phyloP scores from a whole-genome alignment of 2,888 invertebrate genomes.

The Molanna angustata region DNA sequence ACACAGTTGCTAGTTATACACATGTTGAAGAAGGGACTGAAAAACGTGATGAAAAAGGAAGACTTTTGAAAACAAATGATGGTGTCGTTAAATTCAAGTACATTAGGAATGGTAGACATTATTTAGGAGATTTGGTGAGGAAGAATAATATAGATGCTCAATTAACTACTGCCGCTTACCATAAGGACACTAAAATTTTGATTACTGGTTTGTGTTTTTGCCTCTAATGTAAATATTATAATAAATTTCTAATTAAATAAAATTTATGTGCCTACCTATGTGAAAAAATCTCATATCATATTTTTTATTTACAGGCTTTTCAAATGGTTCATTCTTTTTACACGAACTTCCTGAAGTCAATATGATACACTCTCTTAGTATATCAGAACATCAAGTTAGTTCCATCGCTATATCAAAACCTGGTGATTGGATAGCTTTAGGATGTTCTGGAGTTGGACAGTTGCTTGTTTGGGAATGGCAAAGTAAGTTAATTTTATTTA shows the following conservation, averaged over 20 bases:
- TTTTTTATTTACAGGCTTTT: constrained; percentile 64
- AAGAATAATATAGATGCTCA: constrained; percentile 60
- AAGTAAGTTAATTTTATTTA: constrained; percentile 65
- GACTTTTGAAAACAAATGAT: constrained; percentile 16
- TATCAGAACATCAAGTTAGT: constrained; percentile 81
- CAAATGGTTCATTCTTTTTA: constrained; percentile 86
- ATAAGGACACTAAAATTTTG: constrained; percentile 73
- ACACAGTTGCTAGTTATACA: constrained; percentile 26
- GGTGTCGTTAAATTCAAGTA: constrained; percentile 51
- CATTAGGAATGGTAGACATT: constrained; percentile 70
- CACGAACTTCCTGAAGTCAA: constrained; percentile 94
- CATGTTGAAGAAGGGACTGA: constrained; percentile 27
- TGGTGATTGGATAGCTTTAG: constrained; percentile 97
- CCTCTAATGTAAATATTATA: not conserved
- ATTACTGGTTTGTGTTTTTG: constrained; percentile 58
- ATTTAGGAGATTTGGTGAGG: constrained; percentile 67
- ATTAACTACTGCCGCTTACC: constrained; percentile 81
- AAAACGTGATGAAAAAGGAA: constrained; percentile 27
- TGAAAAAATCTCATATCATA: not conserved
- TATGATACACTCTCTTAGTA: constrained; percentile 84
- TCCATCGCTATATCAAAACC: constrained; percentile 78
- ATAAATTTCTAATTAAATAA: not conserved
- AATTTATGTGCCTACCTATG: no score
- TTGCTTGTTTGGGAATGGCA: constrained; percentile 99
- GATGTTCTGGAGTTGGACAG: constrained; percentile 86